Evolutionary conservation across 2,797 vertebrate genomes (phyloP).

Genomic region (Mormyrus proboscirostris): DNA sequence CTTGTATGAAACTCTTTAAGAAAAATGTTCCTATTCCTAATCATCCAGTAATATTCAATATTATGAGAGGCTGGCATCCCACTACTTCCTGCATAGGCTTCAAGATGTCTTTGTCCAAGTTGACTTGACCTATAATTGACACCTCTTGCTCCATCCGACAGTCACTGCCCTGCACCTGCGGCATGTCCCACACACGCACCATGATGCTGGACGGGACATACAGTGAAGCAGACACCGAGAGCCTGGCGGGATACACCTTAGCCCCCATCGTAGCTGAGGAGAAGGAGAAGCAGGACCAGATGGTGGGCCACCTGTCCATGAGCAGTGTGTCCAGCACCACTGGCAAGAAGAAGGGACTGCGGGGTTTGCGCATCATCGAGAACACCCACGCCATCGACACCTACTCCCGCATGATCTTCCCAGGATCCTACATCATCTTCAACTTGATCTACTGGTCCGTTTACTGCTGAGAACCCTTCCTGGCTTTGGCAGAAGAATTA

Average conservation of each 20-base stretch:
- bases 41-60: not conserved
- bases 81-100: not conserved
- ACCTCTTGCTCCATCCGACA: slow-evolving; percentile 24
- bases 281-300: slow-evolving; percentile 75
- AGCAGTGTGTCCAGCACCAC: slow-evolving; percentile 71
- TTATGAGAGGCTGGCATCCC: not conserved
- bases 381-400: slow-evolving; percentile 92
- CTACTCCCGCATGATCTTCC: slow-evolving; percentile 90
- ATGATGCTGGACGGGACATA: slow-evolving; percentile 87
- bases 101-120: slow-evolving; percentile 1
- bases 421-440: slow-evolving; percentile 93
- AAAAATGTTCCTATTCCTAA: not conserved
- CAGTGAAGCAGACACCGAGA: slow-evolving; percentile 87
- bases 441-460: slow-evolving; percentile 96
- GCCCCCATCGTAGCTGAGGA: slow-evolving; percentile 70
- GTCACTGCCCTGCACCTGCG: slow-evolving; percentile 76
- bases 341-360: slow-evolving; percentile 71
- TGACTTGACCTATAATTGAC: not conserved
- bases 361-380: slow-evolving; percentile 76
- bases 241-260: slow-evolving; percentile 81
- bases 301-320: slow-evolving; percentile 79
- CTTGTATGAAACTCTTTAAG: not conserved
- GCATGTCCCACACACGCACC: slow-evolving; percentile 76
- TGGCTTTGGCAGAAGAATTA: not conserved
- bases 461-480: slow-evolving; percentile 67